These are phyloP conservation scores for Cantharis flavilabris DNA, from an alignment of 2,888 invertebrate genomes.

Conservation along the genomic window DNA sequence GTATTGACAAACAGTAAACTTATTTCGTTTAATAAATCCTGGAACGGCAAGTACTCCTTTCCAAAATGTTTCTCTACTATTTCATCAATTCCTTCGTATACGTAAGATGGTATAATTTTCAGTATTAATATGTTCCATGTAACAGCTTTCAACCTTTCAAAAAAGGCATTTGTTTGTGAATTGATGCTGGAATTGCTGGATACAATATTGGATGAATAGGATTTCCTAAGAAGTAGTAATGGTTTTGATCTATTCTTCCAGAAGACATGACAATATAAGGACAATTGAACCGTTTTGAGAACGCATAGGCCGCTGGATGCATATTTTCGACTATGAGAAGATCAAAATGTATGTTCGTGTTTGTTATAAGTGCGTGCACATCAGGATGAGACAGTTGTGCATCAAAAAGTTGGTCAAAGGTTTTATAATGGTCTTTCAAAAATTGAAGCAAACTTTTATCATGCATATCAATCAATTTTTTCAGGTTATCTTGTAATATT, in stretches of 20 bases:
- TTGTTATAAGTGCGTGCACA: constrained; percentile 44
- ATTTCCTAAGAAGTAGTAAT: constrained; percentile 45
- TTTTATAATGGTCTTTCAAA: not conserved
- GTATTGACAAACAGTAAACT: not conserved
- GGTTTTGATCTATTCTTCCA: constrained; percentile 39
- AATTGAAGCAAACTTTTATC: not conserved
- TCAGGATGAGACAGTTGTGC: constrained; percentile 33
- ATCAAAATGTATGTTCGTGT: constrained; percentile 44
- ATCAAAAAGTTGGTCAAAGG: not conserved
- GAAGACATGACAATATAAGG: constrained; percentile 47
- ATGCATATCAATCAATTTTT: not conserved
- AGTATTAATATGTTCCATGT: not conserved
- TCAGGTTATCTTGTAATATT: not conserved
- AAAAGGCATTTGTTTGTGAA: not conserved
- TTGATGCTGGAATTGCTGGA: constrained; percentile 36
- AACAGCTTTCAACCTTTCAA: not conserved
- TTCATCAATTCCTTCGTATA: not conserved
- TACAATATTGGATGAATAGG: constrained; percentile 46
- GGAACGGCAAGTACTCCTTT: not conserved
- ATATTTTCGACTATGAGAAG: constrained; percentile 46
- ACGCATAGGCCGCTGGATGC: constrained; percentile 40
- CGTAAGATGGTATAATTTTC: not conserved
- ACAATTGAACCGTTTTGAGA: constrained; percentile 44
- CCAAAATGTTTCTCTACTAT: not conserved
- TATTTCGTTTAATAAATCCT: not conserved